Evolutionary conservation across 2,113 vertebrate genomes (phyloP).

Genomic region (Perca flavescens): DNA sequence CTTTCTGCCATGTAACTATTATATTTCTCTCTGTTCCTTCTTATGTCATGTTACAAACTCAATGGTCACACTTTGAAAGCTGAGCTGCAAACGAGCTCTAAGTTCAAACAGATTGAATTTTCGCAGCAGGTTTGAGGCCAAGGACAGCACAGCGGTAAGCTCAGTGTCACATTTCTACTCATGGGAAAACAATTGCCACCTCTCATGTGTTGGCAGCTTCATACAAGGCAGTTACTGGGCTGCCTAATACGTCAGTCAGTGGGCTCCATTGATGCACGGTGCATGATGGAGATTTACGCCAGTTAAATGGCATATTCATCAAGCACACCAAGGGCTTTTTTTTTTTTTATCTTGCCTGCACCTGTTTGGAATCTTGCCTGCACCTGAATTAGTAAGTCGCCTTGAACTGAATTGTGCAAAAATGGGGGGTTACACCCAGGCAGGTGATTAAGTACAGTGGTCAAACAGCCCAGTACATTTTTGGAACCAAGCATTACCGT

Average conservation of each 20-base stretch:
- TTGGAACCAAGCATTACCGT: background rate
- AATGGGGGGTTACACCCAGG: background rate
- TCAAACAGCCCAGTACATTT: background rate
- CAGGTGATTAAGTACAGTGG: constrained; percentile 18
- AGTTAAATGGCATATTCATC: constrained; percentile 7
- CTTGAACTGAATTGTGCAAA: constrained; percentile 33
- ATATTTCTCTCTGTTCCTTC: background rate
- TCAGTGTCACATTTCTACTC: constrained; percentile 6
- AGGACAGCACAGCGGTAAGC: background rate
- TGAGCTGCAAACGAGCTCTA: background rate
- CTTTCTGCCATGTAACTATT: background rate
- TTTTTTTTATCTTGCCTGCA: constrained; percentile 23
- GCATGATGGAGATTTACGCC: constrained; percentile 13
- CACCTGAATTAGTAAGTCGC: constrained; percentile 44
- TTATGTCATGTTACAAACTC: background rate
- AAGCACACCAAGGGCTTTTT: background rate
- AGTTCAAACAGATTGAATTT: background rate
- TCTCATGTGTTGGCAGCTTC: constrained; percentile 15
- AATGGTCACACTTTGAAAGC: constrained; percentile 7
- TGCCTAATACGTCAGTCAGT: background rate
- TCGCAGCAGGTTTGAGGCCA: background rate
- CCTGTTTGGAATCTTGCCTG: constrained; percentile 4
- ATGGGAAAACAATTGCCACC: background rate
- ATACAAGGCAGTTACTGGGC: background rate
- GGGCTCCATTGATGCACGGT: background rate